Base-by-base conservation (phyloP, 2,888 invertebrate genomes). In the Phlogophora meticulosa region DNA sequence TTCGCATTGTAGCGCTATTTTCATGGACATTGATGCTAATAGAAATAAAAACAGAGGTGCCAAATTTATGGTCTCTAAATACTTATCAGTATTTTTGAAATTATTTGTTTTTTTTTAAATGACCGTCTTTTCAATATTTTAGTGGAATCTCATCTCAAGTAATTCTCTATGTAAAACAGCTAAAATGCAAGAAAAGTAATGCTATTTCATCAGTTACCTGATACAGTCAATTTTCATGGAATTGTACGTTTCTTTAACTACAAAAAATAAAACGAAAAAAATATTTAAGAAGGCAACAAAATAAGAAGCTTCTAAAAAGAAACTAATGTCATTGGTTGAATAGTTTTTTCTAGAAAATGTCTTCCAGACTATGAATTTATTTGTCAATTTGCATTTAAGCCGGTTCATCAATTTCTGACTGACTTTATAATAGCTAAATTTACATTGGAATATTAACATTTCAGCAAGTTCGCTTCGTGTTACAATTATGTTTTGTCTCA, bases 321-420 rank as follows among this genome's bases (percentile, higher is more conserved):
- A 57, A 17, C 17, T 0, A 20, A 36, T 20, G 34, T 15, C 1
- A 42, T 46, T 66, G 57, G 28, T 49, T 17, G 20, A 24, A 43
- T 34, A 43, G n/a, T 69, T 60, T 4, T 65, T 53, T 61, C n/a
- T 56, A 46, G 15, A 70, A 49, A 55, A 46, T 74, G 74, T 76
- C 74, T 74, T 74, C 74, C 77, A 71, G 56, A 38, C 15, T 56
- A 58, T 70, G 71, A 76, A 74, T 74, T 73, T 75, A 69, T 75
- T 73, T 73, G 60, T 75, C 76, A 76, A 73, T 73, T 76, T 48
- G 32, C 38, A 58, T 49, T 65, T 73, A 69, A 76, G 60, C 70
- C 9, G 15, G 36, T 45, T 51, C 53, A 63, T 36, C n/a, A 40
- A 45, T 34, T 32, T 48, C 36, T 34, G 69, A 76, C 68, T 75